A percentile compares a stretch with the other conserved stretches of the same genome.
These are phyloP conservation scores for Ochropleura leucogaster DNA, from an alignment of 2,888 invertebrate genomes.

Conservation along the genomic window DNA sequence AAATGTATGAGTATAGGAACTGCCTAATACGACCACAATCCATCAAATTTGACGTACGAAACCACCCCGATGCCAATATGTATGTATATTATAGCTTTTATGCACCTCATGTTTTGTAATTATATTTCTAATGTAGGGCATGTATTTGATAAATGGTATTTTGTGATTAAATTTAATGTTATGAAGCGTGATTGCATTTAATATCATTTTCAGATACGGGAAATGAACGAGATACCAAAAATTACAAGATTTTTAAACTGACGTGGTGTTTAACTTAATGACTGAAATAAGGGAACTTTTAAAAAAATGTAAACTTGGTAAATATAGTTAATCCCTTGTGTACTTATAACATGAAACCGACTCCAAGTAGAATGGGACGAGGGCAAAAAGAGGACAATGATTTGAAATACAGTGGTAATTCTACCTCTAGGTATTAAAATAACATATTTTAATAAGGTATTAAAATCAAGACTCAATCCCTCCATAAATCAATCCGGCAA, in stretches of 20 bases:
- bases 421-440: background rate
- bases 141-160: conserved; percentile 43
- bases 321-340: background rate
- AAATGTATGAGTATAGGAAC: conserved; percentile 55
- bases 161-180: conserved; percentile 12
- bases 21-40: conserved; percentile 60
- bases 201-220: too few relatives aligned
- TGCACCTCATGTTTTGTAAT: conserved; percentile 57
- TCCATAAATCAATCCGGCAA: conserved; percentile 1
- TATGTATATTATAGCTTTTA: conserved; percentile 44
- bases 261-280: too few relatives aligned
- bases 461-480: background rate
- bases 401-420: background rate
- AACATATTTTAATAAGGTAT: background rate
- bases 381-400: background rate
- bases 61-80: conserved; percentile 51
- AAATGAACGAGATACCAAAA: background rate
- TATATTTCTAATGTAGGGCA: conserved; percentile 41
- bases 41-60: conserved; percentile 63
- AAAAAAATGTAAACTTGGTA: too few relatives aligned
- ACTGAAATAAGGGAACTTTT: too few relatives aligned
- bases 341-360: background rate
- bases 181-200: background rate
- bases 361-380: background rate
- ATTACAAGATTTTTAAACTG: too few relatives aligned